Evolutionary conservation across 2,888 invertebrate species (phyloP).

Genomic region (Scaptomyza tumidula): DNA sequence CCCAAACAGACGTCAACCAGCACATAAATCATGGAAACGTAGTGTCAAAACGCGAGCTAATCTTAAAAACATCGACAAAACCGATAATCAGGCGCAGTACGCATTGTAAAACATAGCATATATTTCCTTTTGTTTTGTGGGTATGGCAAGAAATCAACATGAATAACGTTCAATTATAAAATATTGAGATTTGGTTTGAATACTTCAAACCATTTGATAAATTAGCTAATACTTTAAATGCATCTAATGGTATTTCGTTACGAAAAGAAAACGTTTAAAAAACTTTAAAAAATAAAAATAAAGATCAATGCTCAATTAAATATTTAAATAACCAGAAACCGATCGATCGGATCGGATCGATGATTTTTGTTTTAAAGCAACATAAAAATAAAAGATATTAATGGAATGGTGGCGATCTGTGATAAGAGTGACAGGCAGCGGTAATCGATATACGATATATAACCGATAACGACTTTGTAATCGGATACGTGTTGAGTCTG

Average conservation of each 20-base stretch:
- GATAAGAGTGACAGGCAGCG: constrained; percentile 21
- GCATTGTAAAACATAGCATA: constrained; percentile 12
- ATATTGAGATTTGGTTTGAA: no score
- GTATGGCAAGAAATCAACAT: not conserved
- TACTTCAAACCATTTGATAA: no score
- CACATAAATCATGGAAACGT: constrained; percentile 59
- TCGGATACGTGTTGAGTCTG: constrained; percentile 33
- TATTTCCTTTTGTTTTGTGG: not conserved
- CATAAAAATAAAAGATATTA: no score
- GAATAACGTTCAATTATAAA: no score
- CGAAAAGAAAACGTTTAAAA: no score
- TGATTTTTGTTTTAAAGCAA: no score
- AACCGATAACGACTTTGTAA: constrained; percentile 49
- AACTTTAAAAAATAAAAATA: no score
- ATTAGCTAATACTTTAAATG: no score
- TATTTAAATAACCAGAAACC: not conserved
- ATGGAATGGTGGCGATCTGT: constrained; percentile 3
- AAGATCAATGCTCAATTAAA: not conserved
- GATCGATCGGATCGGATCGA: not conserved
- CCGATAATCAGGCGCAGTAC: constrained; percentile 65
- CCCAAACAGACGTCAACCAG: constrained; percentile 15
- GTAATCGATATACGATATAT: constrained; percentile 47
- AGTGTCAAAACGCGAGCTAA: constrained; percentile 60
- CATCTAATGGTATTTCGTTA: no score
- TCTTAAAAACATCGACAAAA: constrained; percentile 47